Percentiles rank a stretch among this genome's conserved stretches.
Conservation (phyloP, 2,113 vertebrate species). For the Callorhinus ursinus region DNA sequence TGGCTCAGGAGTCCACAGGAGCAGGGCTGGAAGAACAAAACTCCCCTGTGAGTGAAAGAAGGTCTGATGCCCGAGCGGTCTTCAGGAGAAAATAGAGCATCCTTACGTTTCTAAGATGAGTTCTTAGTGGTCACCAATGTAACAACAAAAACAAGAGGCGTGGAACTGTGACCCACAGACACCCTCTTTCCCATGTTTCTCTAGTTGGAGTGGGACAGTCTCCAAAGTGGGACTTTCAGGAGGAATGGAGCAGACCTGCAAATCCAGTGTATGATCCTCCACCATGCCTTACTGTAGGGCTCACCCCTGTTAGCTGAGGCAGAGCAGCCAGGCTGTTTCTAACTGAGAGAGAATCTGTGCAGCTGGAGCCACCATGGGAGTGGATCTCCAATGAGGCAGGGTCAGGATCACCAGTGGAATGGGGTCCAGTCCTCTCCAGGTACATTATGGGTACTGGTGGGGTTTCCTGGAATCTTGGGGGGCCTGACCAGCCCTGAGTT, state of each 20-base stretch:
- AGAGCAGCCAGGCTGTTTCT: too few relatives aligned
- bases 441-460: neutral
- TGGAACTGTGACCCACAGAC: too few relatives aligned
- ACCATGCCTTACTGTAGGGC: neutral
- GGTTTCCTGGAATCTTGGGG: neutral
- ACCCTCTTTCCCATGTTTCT: neutral
- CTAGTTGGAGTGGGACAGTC: neutral
- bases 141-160: neutral
- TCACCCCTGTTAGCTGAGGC: too few relatives aligned
- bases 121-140: neutral
- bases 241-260: neutral
- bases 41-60: neutral
- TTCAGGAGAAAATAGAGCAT: neutral
- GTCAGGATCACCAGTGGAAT: rapidly evolving
- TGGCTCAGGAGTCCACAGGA: too few relatives aligned
- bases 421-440: neutral
- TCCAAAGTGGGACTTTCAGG: neutral
- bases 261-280: neutral
- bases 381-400: neutral
- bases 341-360: neutral
- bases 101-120: neutral
- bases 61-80: neutral
- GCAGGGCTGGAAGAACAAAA: neutral
- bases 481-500: neutral
- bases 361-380: neutral